A percentile compares a stretch with the other conserved stretches of the same genome.
These are phyloP conservation scores for Rhynchopsitta pachyrhyncha DNA, from an alignment of 2,113 vertebrate genomes.

Conservation along the genomic window DNA sequence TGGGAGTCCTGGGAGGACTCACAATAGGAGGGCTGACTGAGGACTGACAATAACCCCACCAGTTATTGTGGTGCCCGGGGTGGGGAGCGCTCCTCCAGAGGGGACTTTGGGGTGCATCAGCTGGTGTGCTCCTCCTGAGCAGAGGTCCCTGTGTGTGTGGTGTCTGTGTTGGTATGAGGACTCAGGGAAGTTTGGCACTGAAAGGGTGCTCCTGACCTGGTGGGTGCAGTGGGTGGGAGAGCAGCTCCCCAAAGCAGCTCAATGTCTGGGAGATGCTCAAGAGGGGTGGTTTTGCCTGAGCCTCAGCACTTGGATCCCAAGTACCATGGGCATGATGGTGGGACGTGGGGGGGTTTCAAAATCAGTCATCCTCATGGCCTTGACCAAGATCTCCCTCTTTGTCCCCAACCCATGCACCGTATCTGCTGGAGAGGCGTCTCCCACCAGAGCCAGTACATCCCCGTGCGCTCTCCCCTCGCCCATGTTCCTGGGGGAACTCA, in stretches of 20 bases:
- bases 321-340: not conserved
- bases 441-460: not conserved
- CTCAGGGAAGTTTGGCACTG: not conserved
- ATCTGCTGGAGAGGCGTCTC: not conserved
- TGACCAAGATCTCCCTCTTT: not conserved
- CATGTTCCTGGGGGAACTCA: not conserved
- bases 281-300: not conserved
- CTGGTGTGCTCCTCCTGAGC: not conserved
- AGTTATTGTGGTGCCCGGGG: not conserved
- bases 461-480: not conserved
- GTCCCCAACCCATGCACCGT: fast-evolving
- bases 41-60: not conserved
- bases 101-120: not conserved
- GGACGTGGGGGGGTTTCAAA: not conserved
- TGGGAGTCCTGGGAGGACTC: not conserved
- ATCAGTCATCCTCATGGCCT: not conserved
- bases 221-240: not conserved
- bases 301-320: fast-evolving
- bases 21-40: too few relatives aligned
- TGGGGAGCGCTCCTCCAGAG: fast-evolving
- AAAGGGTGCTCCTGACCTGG: not conserved
- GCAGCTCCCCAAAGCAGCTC: not conserved
- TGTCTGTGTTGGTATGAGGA: not conserved
- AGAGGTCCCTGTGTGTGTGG: fast-evolving
- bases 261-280: not conserved